Conservation (phyloP, 2,888 invertebrate genomes). For the Xestia ashworthii region DNA sequence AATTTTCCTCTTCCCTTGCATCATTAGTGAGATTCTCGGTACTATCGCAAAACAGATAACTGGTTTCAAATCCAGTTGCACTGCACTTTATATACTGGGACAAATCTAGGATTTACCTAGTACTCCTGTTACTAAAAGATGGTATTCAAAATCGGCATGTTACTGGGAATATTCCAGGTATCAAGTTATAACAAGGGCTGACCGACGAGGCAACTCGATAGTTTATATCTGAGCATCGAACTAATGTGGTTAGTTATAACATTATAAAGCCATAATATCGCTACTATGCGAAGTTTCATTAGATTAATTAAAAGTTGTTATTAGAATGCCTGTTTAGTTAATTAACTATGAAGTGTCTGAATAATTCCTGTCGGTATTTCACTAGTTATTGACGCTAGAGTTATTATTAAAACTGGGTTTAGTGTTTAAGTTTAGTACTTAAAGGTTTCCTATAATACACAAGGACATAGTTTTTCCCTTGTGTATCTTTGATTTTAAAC, state of each 20-base stretch:
- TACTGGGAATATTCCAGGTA: constrained; percentile 29
- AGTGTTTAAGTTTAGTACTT: not conserved
- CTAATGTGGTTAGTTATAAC: constrained; percentile 29
- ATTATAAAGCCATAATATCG: constrained; percentile 12
- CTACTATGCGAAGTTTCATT: constrained; percentile 23
- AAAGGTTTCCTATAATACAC: too few relatives aligned
- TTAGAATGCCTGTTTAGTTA: not conserved
- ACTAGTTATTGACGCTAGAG: not conserved
- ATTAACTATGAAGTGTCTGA: not conserved
- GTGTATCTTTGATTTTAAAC: too few relatives aligned
- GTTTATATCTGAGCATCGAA: constrained; percentile 39
- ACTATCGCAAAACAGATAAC: constrained; percentile 34
- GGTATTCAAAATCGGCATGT: constrained; percentile 59
- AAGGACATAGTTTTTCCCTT: too few relatives aligned
- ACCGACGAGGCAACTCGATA: constrained; percentile 38
- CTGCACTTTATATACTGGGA: not conserved
- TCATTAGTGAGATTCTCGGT: constrained; percentile 35
- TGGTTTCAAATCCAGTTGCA: constrained; percentile 2
- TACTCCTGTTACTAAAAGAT: constrained; percentile 55
- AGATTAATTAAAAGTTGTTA: constrained; percentile 29
- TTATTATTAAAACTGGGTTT: not conserved
- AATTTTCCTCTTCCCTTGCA: constrained; percentile 39
- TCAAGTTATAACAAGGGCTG: constrained; percentile 71
- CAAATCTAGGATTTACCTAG: constrained; percentile 21
- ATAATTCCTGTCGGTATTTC: not conserved